Evolutionary conservation across 2,113 vertebrate species (phyloP).

Genomic region (Mohoua ochrocephala): DNA sequence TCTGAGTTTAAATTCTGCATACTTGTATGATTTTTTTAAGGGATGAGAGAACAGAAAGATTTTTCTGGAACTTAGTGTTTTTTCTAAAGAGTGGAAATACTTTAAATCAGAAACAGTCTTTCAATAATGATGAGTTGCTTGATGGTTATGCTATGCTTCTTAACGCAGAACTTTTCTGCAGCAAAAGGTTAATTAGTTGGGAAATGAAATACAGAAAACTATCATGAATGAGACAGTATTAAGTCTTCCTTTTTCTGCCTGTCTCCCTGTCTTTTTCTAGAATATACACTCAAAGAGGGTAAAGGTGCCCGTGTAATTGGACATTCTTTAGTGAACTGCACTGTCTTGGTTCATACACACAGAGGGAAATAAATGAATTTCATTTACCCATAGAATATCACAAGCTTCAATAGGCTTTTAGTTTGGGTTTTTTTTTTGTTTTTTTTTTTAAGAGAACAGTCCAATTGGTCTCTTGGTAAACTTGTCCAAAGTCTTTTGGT

Average conservation of each 20-base stretch:
- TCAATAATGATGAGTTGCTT: slow-evolving; percentile 2
- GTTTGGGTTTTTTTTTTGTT: not conserved
- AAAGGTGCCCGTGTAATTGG: slow-evolving; percentile 38
- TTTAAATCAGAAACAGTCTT: slow-evolving; percentile 9
- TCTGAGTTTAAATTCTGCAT: not conserved
- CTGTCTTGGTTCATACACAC: not conserved
- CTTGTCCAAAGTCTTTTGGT: not conserved
- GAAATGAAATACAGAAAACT: slow-evolving; percentile 45
- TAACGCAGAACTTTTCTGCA: slow-evolving; percentile 35
- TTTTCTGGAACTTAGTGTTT: not conserved
- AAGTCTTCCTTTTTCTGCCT: not conserved
- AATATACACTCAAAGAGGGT: not conserved
- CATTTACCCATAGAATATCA: not conserved
- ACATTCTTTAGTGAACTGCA: not conserved
- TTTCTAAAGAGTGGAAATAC: not conserved
- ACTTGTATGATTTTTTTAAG: fast-evolving
- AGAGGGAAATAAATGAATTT: slow-evolving; percentile 19
- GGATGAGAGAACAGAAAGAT: not conserved
- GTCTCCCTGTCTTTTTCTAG: not conserved
- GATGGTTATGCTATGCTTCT: slow-evolving; percentile 6
- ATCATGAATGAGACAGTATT: slow-evolving; percentile 3
- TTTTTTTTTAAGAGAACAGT: not conserved
- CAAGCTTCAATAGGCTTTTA: not conserved
- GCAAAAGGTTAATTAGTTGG: slow-evolving; percentile 63
- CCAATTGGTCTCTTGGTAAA: not conserved